phyloP scores from a whole-genome alignment of 2,797 vertebrate species.

The Zalophus californianus region DNA sequence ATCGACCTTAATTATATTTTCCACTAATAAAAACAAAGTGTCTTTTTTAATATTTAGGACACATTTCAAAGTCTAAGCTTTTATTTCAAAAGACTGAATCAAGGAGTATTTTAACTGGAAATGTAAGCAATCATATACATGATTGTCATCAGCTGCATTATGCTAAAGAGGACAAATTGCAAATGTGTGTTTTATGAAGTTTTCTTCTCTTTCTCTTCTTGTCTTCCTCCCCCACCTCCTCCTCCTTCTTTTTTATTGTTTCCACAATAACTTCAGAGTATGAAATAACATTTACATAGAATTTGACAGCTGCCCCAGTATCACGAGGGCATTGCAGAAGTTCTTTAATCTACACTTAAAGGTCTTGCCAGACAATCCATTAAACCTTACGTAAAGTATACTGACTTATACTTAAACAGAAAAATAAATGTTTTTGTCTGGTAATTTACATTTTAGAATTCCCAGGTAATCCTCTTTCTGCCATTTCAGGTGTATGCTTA shows the following conservation, averaged over 20 bases:
- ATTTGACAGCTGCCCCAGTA: neutral
- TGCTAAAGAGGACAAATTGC: neutral
- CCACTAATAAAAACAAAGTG: neutral
- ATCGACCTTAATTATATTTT: neutral
- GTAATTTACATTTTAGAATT: neutral
- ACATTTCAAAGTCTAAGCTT: neutral
- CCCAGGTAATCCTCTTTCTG: neutral
- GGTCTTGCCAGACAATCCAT: neutral
- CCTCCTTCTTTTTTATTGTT: neutral
- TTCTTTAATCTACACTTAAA: neutral
- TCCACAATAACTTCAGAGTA: neutral
- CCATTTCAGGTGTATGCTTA: neutral
- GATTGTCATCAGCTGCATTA: neutral
- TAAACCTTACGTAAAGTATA: neutral
- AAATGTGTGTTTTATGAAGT: neutral
- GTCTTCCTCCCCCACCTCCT: neutral
- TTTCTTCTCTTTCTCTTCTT: neutral
- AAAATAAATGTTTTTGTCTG: neutral
- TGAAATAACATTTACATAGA: neutral
- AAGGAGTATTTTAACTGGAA: neutral
- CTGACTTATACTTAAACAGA: neutral
- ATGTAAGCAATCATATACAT: neutral
- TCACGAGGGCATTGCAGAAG: neutral
- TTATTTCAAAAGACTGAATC: neutral
- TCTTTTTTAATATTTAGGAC: neutral